Evolutionary conservation across 2,888 invertebrate genomes (phyloP).

Genomic region (Drosophila tripunctata): DNA sequence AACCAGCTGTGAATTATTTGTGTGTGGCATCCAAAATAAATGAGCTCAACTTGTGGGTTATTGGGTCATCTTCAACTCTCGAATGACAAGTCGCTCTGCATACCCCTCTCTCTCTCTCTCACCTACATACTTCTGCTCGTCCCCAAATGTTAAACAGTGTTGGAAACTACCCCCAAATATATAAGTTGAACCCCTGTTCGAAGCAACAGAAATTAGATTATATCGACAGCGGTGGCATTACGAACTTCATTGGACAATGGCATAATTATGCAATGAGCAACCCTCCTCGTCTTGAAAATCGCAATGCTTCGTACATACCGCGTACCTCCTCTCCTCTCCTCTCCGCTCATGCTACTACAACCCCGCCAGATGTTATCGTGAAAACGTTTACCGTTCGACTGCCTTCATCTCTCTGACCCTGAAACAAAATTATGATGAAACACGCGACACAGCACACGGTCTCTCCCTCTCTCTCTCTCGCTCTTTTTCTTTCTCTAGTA

Average conservation of each 20-base stretch:
- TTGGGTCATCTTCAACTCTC: constrained; percentile 52
- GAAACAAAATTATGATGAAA: constrained; percentile 55
- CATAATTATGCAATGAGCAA: constrained; percentile 76
- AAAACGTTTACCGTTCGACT: constrained; percentile 72
- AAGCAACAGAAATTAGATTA: constrained; percentile 68
- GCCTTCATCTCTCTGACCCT: constrained; percentile 24
- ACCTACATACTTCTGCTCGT: no score
- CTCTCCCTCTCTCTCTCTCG: not conserved
- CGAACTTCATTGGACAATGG: constrained; percentile 74
- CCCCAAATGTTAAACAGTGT: not conserved
- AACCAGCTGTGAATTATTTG: constrained; percentile 43
- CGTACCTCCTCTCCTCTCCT: not conserved
- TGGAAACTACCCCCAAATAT: constrained; percentile 39
- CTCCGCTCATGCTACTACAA: no score
- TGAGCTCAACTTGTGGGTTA: constrained; percentile 56
- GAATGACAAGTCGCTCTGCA: constrained; percentile 14
- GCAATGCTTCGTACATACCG: constrained; percentile 39
- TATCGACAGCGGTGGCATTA: constrained; percentile 55
- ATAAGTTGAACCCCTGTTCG: constrained; percentile 15
- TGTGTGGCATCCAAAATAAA: constrained; percentile 11
- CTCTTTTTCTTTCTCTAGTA: not conserved
- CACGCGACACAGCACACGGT: constrained; percentile 64
- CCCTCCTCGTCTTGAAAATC: constrained; percentile 51
- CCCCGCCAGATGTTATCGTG: constrained; percentile 76
- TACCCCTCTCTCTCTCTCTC: not conserved